Evolutionary conservation across 2,888 invertebrate genomes (phyloP), one percentile per base, ranked within the genome.

Genomic region (Pseudoips prasinana): DNA sequence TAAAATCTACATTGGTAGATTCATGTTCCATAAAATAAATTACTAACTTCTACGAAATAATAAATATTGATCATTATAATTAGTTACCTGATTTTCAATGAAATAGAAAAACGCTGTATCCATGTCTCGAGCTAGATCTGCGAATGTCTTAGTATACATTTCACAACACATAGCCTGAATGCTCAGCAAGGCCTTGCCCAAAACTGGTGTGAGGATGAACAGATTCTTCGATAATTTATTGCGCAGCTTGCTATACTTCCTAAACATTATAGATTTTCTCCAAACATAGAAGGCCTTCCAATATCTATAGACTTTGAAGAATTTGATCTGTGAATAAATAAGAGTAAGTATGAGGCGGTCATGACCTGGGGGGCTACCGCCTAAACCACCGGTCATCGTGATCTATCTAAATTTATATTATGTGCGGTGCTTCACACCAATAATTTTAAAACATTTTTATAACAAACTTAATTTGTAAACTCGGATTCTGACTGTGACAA

Each of bases 251-350:
- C 81, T 85, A 32, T 92, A 92, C 72, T 96, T 96, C 38, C 91
- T 90, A 62, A 90, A 92, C 22, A 92, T 79, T 14, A 97, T 91
- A 8, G 92, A 92, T 70, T 94, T 94, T 36, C 91, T 90, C 96
- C 96, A 96, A 0, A 94, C 91, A 59, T 92, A 93, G 70, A 96
- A 95, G 0, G 94, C 93, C 77, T 96, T 95, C 94, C 94, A 94
- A 40, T 91, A 87, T 7, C 93, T 90, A 62, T 93, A 95, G 14
- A 91, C 81, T 25, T 83, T 89, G 66, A 95, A 94, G 26, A 92
- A 91, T 49, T 91, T 92, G 25, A 94, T 93, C 88, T 92, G 70
- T 25, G 71, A 67, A 35, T 9, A 10, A 14, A 8, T 10, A n/a
- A 4, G 7, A 10, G n/a, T n/a, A n/a, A n/a, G n/a, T n/a, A n/a